Percentiles rank a stretch among this genome's conserved stretches.
Evolutionary conservation across 2,113 vertebrate genomes (phyloP).

Genomic region (Oncorhynchus nerka): DNA sequence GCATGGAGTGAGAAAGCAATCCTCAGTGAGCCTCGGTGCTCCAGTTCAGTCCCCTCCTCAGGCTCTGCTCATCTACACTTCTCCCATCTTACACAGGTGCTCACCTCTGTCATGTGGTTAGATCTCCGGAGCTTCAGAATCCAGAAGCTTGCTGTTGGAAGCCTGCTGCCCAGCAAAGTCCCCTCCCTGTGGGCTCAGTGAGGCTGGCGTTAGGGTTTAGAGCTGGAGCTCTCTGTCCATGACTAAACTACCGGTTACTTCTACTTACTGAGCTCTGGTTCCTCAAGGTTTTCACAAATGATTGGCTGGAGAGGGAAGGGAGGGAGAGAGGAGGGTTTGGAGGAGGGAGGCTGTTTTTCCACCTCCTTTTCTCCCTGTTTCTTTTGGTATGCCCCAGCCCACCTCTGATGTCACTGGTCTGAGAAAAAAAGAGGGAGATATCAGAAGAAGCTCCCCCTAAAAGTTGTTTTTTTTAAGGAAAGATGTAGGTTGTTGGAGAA

Average conservation of each 20-base stretch:
- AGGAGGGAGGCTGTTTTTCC: no score
- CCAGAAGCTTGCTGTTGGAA: constrained; percentile 5
- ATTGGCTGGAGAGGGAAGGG: constrained; percentile 12
- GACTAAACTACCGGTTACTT: constrained; percentile 62
- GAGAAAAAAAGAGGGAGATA: constrained; percentile 19
- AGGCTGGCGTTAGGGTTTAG: constrained; percentile 15
- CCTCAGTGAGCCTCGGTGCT: constrained; percentile 39
- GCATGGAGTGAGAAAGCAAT: constrained; percentile 8
- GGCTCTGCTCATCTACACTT: no score
- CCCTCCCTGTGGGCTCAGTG: constrained; percentile 49
- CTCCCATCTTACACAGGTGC: constrained; percentile 15
- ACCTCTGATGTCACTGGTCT: no score
- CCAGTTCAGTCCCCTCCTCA: constrained; percentile 31
- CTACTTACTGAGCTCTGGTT: constrained; percentile 65
- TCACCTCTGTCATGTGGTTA: constrained; percentile 53
- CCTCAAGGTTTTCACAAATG: constrained; percentile 67
- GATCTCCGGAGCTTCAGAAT: no score
- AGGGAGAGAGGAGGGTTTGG: constrained; percentile 36
- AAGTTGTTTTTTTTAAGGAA: constrained; percentile 24
- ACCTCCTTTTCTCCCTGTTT: constrained; percentile 51
- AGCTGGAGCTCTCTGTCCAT: constrained; percentile 53
- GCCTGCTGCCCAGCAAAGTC: constrained; percentile 37
- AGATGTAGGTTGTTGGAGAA: not conserved
- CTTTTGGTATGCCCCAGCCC: no score
- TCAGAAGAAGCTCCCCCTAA: constrained; percentile 29